phyloP scores from a whole-genome alignment of 2,113 vertebrate species.

The Zingel zingel region DNA sequence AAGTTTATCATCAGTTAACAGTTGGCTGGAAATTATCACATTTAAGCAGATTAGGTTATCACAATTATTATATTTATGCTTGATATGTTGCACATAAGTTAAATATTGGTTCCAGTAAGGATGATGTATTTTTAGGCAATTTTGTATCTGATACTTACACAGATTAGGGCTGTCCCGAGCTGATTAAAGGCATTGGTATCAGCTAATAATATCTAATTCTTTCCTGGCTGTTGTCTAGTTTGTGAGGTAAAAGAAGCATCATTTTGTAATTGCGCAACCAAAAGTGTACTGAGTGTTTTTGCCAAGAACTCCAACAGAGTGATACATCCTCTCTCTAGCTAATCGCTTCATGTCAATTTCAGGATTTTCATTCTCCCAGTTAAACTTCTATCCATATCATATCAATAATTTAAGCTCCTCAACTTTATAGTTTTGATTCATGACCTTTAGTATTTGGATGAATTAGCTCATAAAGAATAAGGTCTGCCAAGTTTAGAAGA shows the following conservation, averaged over 20 bases:
- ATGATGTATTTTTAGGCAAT: not conserved
- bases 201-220: not conserved
- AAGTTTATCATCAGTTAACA: not conserved
- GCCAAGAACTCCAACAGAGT: not conserved
- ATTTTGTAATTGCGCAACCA: not conserved
- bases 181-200: not conserved
- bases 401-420: not conserved
- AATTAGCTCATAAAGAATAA: not conserved
- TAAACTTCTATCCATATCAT: not conserved
- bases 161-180: not conserved
- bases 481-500: not conserved
- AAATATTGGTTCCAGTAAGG: not conserved
- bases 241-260: not conserved
- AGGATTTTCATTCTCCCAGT: not conserved
- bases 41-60: not conserved
- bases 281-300: not conserved
- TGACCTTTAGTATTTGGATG: not conserved
- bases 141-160: not conserved
- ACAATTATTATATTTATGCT: not conserved
- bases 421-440: not conserved
- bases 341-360: not conserved
- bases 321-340: not conserved
- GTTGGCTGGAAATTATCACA: not conserved
- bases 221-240: not conserved
- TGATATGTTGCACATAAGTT: not conserved